phyloP scores from a whole-genome alignment of 2,888 invertebrate species.

The Elgonia sp. region DNA sequence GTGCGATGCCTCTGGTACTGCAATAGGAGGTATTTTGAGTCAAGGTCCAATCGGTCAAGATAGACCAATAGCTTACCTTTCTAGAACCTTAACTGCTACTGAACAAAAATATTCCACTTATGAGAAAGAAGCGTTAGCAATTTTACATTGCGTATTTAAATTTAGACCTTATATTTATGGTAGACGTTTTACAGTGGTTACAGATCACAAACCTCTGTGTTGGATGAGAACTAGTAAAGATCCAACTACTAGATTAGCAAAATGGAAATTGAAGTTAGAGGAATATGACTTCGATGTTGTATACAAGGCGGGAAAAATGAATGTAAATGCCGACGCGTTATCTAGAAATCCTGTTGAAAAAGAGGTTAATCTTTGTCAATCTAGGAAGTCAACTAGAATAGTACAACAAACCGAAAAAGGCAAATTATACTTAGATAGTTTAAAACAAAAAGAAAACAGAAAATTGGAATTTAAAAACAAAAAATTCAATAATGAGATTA shows the following conservation, averaged over 20 bases:
- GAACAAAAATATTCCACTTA: too few species aligned
- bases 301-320: too few species aligned
- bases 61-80: conserved; percentile 6
- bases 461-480: not conserved
- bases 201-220: conserved; percentile 1
- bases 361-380: not conserved
- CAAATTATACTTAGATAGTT: too few species aligned
- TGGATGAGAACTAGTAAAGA: conserved; percentile 1
- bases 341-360: too few species aligned
- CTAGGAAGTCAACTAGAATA: not conserved
- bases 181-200: not conserved
- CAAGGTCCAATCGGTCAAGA: not conserved
- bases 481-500: too few species aligned
- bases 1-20: not conserved
- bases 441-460: too few species aligned
- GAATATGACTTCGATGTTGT: too few species aligned
- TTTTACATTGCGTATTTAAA: too few species aligned
- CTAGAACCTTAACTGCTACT: not conserved
- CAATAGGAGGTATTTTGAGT: not conserved
- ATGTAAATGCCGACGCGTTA: too few species aligned
- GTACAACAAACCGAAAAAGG: not conserved
- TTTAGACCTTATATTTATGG: not conserved
- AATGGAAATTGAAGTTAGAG: not conserved
- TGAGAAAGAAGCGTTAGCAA: too few species aligned
- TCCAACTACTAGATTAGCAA: not conserved